Evolutionary conservation across 2,888 invertebrate species (phyloP), one percentile per base, ranked within the genome.

Genomic region (Pristionchus exspectatus): DNA sequence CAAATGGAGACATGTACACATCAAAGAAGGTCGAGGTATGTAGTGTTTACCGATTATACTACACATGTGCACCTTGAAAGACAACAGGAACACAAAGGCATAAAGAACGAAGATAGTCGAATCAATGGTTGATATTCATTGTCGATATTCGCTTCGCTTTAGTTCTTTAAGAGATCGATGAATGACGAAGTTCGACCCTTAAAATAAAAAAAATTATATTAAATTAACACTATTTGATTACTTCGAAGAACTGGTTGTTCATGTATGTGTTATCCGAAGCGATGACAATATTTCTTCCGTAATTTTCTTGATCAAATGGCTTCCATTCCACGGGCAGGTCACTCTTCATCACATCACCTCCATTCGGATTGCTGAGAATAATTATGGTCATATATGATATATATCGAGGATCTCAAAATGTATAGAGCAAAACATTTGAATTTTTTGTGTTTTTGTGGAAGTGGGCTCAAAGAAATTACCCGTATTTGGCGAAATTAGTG

Each of bases 401-500:
- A 44, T 38, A 18, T 38, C 2, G 16, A 38, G 44, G 9, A 18
- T 33, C 44, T 50, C 44, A 50, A 50, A 12, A 10, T 50, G 44
- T 9, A 50, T 7, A 7, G 9, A 50, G 44, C 44, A 50, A 50
- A 50, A 50, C 4, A 50, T 44, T 44, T 9, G 44, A 50, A 9
- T 50, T 50, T 50, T 50, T 50, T 50, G 44, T 3, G 44, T 50
- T 50, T 50, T 50, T 50, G 44, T 50, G 44, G 44, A 50, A 50
- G 9, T 50, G 44, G 44, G 44, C 12, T 50, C 9, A 50, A 50
- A 50, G 10, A 3, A 50, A 50, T 50, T 50, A 69, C 87, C 87
- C 87, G 50, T 87, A 18, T 30, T 87, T 87, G n/a, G 87, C 87
- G 30, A 87, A 87, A n/a, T 87, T 87, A 2, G 87, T 87, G 69